Conservation (phyloP, 2,888 invertebrate genomes). For the Melanophora roralis region DNA sequence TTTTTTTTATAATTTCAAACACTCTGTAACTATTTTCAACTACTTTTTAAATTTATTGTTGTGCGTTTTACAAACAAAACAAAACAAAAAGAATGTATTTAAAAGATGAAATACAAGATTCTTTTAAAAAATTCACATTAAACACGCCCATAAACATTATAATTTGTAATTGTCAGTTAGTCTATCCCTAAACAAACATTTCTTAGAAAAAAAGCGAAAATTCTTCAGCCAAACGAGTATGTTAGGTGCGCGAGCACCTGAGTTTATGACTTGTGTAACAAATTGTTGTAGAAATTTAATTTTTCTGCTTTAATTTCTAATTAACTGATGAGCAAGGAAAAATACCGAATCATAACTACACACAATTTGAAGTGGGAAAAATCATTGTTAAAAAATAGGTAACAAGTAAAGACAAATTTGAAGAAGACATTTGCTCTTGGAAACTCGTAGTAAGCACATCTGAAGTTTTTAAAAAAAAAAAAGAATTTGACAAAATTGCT, state of each 20-base stretch:
- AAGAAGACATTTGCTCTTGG: too few relatives aligned
- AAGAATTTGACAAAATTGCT: background rate
- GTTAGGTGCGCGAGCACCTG: slow-evolving; percentile 40
- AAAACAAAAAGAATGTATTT: background rate
- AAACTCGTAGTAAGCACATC: too few relatives aligned
- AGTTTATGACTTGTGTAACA: slow-evolving; percentile 37
- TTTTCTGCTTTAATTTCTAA: background rate
- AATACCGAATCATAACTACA: background rate
- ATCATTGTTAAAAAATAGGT: background rate
- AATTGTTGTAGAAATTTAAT: background rate
- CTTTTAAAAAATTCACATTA: background rate
- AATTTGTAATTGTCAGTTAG: background rate
- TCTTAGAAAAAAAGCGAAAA: background rate
- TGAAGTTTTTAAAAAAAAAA: too few relatives aligned
- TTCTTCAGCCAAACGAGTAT: too few relatives aligned
- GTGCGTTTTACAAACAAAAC: background rate
- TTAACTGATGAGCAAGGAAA: background rate
- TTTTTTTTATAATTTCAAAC: too few relatives aligned
- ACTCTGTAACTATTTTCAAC: background rate
- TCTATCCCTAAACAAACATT: background rate
- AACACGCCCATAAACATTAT: background rate
- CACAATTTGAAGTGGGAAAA: background rate
- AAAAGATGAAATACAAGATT: background rate
- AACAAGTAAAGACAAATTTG: too few relatives aligned
- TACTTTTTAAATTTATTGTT: background rate